Conservation (phyloP, 2,113 vertebrate genomes). For the Crotalus horridus region DNA sequence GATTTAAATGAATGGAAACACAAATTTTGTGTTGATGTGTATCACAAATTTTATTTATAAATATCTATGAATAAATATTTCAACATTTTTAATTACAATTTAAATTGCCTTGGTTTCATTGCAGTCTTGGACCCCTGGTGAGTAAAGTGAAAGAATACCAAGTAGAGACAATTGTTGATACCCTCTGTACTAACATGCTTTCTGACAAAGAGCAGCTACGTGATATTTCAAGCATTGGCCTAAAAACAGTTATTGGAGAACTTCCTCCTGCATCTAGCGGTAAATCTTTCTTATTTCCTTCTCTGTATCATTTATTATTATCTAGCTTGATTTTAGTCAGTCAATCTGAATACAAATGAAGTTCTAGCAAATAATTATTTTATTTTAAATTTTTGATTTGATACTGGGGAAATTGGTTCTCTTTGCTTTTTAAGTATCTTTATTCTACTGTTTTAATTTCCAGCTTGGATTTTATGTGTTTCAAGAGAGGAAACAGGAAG, state of each 20-base stretch:
- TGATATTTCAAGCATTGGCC: slow-evolving; percentile 97
- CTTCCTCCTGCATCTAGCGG: slow-evolving; percentile 97
- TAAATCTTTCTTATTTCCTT: slow-evolving; percentile 57
- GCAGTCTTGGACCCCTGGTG: slow-evolving; percentile 93
- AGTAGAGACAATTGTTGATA: slow-evolving; percentile 98
- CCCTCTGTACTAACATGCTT: slow-evolving; percentile 98
- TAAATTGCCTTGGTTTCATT: slow-evolving; percentile 38
- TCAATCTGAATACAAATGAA: neutral
- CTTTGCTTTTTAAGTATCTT: neutral
- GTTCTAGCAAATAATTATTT: neutral
- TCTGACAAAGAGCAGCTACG: slow-evolving; percentile 97
- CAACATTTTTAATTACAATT: slow-evolving; percentile 19
- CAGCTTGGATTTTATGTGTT: slow-evolving; percentile 11
- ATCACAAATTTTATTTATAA: neutral
- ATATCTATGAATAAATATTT: neutral
- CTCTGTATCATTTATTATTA: neutral
- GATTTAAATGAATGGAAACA: neutral
- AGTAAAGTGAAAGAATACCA: slow-evolving; percentile 99
- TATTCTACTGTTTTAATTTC: slow-evolving; percentile 5
- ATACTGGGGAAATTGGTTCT: too few species aligned
- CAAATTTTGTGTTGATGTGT: neutral
- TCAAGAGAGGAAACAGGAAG: slow-evolving; percentile 1
- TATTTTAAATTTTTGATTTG: neutral
- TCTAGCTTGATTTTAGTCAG: neutral
- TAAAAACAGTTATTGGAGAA: slow-evolving; percentile 98